These are phyloP conservation scores for Sebastes variabilis DNA, from an alignment of 2,797 vertebrate genomes.

Conservation along the genomic window DNA sequence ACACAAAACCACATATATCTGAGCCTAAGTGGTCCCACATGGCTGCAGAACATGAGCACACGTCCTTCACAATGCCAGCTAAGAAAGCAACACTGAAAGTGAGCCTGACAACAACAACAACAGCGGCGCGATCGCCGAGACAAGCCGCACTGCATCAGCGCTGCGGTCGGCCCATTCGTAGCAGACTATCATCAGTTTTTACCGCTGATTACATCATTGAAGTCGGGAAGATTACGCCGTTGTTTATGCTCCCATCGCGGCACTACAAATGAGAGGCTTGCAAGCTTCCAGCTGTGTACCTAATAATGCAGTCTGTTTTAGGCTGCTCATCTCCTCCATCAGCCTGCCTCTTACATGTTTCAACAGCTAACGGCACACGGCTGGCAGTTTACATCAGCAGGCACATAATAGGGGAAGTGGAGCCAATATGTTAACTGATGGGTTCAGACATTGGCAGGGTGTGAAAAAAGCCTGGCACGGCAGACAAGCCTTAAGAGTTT, in stretches of 20 bases:
- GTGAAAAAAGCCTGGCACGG: constrained; percentile 60
- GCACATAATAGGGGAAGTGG: constrained; percentile 48
- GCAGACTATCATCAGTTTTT: constrained; percentile 63
- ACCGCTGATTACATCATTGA: constrained; percentile 78
- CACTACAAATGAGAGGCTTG: constrained; percentile 70
- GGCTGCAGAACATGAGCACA: constrained; percentile 3
- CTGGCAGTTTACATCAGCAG: constrained; percentile 62
- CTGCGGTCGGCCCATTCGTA: constrained; percentile 37
- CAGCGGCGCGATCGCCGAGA: background rate
- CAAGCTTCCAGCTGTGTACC: constrained; percentile 74
- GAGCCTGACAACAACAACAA: constrained; percentile 5
- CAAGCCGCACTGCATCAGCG: constrained; percentile 36
- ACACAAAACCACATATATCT: constrained; percentile 27
- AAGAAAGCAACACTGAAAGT: background rate
- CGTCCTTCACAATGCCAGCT: constrained; percentile 21
- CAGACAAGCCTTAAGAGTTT: constrained; percentile 52
- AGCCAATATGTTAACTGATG: constrained; percentile 62
- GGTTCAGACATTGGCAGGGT: constrained; percentile 50
- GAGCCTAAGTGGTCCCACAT: constrained; percentile 1
- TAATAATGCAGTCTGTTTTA: constrained; percentile 75
- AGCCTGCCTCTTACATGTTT: constrained; percentile 64
- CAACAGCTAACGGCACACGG: constrained; percentile 63
- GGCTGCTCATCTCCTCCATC: constrained; percentile 70
- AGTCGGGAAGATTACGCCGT: constrained; percentile 65
- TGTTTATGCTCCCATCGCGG: constrained; percentile 66